Evolutionary conservation across 2,797 vertebrate genomes (phyloP).

Genomic region (Epinephelus coioides): DNA sequence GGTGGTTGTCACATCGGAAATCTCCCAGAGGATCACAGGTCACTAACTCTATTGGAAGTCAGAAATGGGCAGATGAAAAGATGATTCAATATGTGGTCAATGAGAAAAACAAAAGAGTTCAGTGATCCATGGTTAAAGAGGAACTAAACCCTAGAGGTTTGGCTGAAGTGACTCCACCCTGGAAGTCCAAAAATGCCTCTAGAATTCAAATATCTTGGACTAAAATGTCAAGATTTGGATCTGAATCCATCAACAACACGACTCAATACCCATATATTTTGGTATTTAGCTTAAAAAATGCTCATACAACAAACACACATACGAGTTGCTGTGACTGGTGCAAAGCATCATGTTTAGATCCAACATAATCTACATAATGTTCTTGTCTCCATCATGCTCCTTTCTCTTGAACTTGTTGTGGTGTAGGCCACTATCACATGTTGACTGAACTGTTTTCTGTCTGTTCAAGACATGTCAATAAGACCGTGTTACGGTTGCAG

Average conservation of each 20-base stretch:
- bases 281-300: not conserved
- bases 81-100: constrained; percentile 18
- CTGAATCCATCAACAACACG: too few relatives aligned
- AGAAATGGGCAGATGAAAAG: not conserved
- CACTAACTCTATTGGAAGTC: constrained; percentile 71
- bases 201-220: too few relatives aligned
- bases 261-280: too few relatives aligned
- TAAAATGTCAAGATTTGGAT: too few relatives aligned
- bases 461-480: too few relatives aligned
- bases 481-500: too few relatives aligned
- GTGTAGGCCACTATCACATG: too few relatives aligned
- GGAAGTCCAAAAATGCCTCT: too few relatives aligned
- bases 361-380: not conserved
- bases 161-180: too few relatives aligned
- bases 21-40: constrained; percentile 83
- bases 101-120: not conserved
- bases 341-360: not conserved
- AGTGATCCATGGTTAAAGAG: not conserved
- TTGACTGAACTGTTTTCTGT: too few relatives aligned
- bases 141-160: too few relatives aligned
- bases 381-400: not conserved
- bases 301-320: not conserved
- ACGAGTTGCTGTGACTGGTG: not conserved
- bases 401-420: too few relatives aligned
- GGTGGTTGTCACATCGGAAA: constrained; percentile 84